phyloP scores from a whole-genome alignment of 1,140 invertebrate species.

The Sycophaga agraensis region DNA sequence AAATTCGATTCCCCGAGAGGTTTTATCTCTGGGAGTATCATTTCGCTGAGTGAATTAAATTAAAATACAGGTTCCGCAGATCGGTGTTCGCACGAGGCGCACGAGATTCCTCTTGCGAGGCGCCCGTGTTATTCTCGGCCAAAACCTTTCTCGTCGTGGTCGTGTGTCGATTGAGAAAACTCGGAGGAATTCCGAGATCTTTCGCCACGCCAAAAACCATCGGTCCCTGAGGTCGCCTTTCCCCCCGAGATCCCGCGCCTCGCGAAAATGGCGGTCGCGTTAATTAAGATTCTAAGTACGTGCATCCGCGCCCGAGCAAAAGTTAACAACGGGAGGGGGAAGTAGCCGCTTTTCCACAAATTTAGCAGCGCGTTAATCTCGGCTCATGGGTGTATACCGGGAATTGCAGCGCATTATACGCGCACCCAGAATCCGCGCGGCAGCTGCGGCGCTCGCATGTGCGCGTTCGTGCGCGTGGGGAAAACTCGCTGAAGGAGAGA shows the following conservation, averaged over 20 bases:
- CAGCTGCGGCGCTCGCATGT: neutral
- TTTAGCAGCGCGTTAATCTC: neutral
- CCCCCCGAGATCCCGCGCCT: neutral
- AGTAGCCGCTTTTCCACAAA: conserved; percentile 1
- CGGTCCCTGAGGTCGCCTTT: neutral
- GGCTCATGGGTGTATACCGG: neutral
- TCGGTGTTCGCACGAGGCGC: no score
- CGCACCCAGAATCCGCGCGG: neutral
- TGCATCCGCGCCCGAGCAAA: neutral
- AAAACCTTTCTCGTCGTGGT: no score
- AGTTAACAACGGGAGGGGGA: neutral
- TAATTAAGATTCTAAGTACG: conserved; percentile 19
- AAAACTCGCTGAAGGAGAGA: neutral
- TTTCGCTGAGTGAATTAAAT: no score
- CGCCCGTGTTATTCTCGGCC: no score
- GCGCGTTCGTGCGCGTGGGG: neutral
- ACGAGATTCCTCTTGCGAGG: no score
- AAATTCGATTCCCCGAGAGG: no score
- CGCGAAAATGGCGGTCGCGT: neutral
- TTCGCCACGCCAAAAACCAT: neutral
- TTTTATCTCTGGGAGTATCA: no score
- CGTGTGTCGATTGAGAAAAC: no score
- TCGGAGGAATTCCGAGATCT: neutral
- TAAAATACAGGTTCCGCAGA: no score
- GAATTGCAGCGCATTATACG: conserved; percentile 7